Base-by-base conservation (phyloP, 2,113 vertebrate genomes). In the Callopanchax toddi region DNA sequence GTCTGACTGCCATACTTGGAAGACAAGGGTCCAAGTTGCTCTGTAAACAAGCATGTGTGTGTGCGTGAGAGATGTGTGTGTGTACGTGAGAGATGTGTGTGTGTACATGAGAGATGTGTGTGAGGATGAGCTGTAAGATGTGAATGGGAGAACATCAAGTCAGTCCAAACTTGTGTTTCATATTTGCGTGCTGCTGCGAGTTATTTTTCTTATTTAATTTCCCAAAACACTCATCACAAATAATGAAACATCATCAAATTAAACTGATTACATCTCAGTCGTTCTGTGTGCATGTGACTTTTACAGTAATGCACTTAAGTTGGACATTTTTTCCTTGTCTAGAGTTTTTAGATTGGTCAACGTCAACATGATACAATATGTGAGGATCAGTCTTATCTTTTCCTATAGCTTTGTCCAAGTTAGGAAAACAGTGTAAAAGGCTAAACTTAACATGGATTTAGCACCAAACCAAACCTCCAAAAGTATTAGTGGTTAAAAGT, bases 1-100 rank as follows among this genome's bases (percentile, higher is more conserved):
- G 72, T 75, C 87, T 64, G 51, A 83, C 72, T 80, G 84, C 88
- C 89, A 84, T 91, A 91, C 88, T 87, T 86, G 88, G 89, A 82
- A 87, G 71, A 79, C 78, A 2, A 70, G 75, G 60, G 66, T 69
- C 67, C 70, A 64, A 65, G 50, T 46, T 8, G 51, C 65, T 87
- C 79, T 77, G 72, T 88, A 88, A 89, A 89, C 87, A 84, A 5
- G 3, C 10, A 40, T 52, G 11, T 79, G 46, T 49, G 58, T 58
- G 53, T 26, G 48, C 11, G 25, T 51, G 25, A 11, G 36, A 8
- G n/a, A n/a, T 32, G 29, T 32, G 29, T 32, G 29, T 32, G 3
- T 15, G 44, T 55, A 10, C 76, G 46, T 49, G 58, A n/a, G n/a
- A n/a, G n/a, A n/a, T 58, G 53, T 26, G 48, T 11, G 25, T 51